Evolutionary conservation across 2,113 vertebrate genomes (phyloP).

Genomic region (Bungarus multicinctus): DNA sequence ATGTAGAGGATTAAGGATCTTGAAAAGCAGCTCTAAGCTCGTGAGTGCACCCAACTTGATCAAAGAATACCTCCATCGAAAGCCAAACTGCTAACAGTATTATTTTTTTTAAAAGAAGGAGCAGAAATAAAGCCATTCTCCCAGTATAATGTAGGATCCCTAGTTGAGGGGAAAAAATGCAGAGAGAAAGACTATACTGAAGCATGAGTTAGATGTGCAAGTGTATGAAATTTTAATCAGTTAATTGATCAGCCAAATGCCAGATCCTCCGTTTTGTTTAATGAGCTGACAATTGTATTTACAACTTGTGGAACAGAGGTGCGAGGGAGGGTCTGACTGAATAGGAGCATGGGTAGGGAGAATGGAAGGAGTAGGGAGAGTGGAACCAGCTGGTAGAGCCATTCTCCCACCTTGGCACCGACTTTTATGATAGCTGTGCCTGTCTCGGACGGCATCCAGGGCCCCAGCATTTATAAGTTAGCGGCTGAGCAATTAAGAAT

Average conservation of each 20-base stretch:
- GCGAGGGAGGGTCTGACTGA: not conserved
- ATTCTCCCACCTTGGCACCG: not conserved
- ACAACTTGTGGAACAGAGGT: not conserved
- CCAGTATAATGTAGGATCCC: not conserved
- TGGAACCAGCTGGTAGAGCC: not conserved
- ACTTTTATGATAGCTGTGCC: not conserved
- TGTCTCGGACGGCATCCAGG: constrained; percentile 4
- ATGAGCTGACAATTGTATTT: not conserved
- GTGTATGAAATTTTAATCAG: not conserved
- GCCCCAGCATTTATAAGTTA: constrained; percentile 1
- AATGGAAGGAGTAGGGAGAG: not conserved
- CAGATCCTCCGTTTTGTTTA: not conserved
- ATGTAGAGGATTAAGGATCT: not conserved
- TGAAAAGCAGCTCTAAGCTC: not conserved
- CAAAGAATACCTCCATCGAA: not conserved
- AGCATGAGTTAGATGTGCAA: not conserved
- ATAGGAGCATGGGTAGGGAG: not conserved
- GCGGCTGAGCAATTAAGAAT: constrained; percentile 1
- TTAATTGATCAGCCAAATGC: not conserved
- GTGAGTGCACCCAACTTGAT: not conserved
- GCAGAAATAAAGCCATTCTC: not conserved
- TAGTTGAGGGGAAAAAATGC: not conserved
- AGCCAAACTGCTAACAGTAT: not conserved
- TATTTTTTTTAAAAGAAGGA: not conserved
- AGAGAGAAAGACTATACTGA: not conserved